These are phyloP conservation scores for Acanthiza pusilla DNA, from an alignment of 2,797 vertebrate species.

Conservation along the genomic window DNA sequence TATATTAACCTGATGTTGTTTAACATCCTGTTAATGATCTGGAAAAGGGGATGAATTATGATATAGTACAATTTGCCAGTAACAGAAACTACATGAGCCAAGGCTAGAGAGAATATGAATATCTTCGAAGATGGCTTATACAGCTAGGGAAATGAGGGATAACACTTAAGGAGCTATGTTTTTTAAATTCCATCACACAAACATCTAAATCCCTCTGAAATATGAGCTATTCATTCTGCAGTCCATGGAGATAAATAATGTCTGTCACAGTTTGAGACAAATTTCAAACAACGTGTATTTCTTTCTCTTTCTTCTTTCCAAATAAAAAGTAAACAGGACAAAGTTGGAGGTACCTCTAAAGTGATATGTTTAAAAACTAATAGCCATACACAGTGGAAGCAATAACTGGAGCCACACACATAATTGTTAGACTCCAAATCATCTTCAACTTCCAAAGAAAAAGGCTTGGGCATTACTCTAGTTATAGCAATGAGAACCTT, in stretches of 20 bases:
- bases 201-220: not conserved
- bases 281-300: not conserved
- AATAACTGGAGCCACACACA: not conserved
- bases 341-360: not conserved
- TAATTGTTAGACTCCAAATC: not conserved
- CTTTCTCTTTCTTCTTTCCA: not conserved
- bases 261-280: not conserved
- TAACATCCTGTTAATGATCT: conserved; percentile 7
- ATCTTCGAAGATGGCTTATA: not conserved
- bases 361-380: not conserved
- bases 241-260: not conserved
- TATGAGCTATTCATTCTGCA: not conserved
- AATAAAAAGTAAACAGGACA: not conserved
- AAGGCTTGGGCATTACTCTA: not conserved
- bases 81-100: not conserved
- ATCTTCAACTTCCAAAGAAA: not conserved
- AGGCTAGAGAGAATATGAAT: not conserved
- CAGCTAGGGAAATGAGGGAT: not conserved
- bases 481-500: not conserved
- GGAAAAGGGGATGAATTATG: not conserved
- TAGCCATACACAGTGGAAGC: not conserved
- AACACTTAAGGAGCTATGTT: not conserved
- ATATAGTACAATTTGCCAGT: not conserved
- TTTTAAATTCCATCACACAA: not conserved
- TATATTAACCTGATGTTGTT: not conserved